Percentiles rank a stretch among this genome's conserved stretches.
phyloP scores from a whole-genome alignment of 2,113 vertebrate genomes.

The Microtus pennsylvanicus region DNA sequence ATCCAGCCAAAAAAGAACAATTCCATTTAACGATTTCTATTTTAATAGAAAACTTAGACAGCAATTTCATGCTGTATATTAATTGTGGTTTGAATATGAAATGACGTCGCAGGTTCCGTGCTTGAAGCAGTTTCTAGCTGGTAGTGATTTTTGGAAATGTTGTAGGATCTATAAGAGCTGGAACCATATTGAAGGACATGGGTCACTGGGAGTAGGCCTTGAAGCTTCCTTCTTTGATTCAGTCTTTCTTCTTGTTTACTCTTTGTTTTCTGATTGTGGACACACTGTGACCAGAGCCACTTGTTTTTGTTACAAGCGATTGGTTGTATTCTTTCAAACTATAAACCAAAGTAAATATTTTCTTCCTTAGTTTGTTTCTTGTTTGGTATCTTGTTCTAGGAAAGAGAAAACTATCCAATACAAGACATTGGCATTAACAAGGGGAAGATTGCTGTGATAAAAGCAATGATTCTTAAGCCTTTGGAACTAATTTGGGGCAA shows the following conservation, averaged over 20 bases:
- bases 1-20: conserved; percentile 27
- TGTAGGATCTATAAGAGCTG: background rate
- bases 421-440: background rate
- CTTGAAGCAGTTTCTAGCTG: background rate
- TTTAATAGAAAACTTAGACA: conserved; percentile 8
- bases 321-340: background rate
- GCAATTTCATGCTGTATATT: background rate
- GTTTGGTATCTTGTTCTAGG: background rate
- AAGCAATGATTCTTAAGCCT: background rate
- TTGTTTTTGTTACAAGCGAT: background rate
- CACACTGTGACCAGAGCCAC: background rate
- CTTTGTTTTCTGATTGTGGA: background rate
- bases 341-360: background rate
- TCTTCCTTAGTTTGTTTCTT: background rate
- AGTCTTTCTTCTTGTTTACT: background rate
- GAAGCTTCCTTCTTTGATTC: background rate
- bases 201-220: background rate
- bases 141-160: background rate
- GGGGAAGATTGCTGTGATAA: background rate
- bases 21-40: background rate
- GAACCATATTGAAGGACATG: background rate
- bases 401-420: background rate
- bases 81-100: background rate
- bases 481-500: background rate
- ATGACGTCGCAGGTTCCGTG: background rate